These are phyloP conservation scores for Morus bassanus DNA, from an alignment of 2,797 vertebrate genomes.

Conservation along the genomic window DNA sequence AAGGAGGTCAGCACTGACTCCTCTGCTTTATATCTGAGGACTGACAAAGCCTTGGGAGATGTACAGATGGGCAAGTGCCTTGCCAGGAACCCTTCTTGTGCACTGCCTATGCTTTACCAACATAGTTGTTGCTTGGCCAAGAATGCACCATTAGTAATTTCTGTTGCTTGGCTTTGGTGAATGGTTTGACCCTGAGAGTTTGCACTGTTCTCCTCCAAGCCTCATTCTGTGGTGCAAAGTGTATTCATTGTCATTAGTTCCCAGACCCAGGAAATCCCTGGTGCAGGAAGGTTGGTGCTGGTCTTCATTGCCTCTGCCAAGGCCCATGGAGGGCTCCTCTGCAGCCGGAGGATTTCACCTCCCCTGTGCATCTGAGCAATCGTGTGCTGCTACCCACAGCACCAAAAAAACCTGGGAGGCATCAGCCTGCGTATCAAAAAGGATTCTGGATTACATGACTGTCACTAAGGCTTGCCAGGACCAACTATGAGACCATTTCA, in stretches of 20 bases:
- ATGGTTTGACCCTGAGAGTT: neutral
- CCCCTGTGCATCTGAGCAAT: neutral
- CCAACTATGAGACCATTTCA: neutral
- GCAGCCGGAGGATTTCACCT: neutral
- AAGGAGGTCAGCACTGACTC: neutral
- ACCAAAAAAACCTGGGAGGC: neutral
- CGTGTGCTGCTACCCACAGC: neutral
- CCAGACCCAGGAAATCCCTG: neutral
- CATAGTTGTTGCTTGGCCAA: neutral
- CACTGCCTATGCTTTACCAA: neutral
- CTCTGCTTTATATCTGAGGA: neutral
- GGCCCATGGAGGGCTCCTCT: neutral
- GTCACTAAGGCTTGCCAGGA: neutral
- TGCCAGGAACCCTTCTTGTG: neutral
- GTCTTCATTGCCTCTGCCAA: neutral
- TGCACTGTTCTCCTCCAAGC: neutral
- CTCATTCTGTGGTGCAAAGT: rapidly evolving
- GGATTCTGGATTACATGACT: neutral
- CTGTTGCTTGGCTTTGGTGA: neutral
- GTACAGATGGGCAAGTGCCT: neutral
- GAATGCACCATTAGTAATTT: rapidly evolving
- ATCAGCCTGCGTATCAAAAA: rapidly evolving
- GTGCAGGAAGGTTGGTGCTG: neutral
- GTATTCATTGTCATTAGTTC: rapidly evolving
- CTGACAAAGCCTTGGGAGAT: neutral